phyloP scores from a whole-genome alignment of 2,113 vertebrate genomes.

The Sander lucioperca region DNA sequence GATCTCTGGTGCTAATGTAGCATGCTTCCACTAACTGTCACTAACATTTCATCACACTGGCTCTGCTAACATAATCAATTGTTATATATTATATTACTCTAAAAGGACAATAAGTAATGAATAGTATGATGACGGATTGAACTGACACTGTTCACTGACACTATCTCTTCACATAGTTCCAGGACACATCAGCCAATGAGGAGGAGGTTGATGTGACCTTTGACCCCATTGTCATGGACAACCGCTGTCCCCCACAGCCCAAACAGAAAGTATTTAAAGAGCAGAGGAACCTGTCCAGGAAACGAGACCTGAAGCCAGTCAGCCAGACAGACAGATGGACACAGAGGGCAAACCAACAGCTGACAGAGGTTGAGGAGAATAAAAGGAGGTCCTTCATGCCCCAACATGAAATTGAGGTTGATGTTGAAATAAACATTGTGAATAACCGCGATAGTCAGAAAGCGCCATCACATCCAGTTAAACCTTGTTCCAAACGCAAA shows the following conservation, averaged over 20 bases:
- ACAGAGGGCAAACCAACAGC: neutral
- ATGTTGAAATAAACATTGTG: slow-evolving; percentile 66
- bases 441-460: slow-evolving; percentile 18
- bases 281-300: slow-evolving; percentile 67
- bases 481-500: slow-evolving; percentile 56
- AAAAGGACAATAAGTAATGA: too few species aligned
- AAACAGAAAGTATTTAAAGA: slow-evolving; percentile 69
- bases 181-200: slow-evolving; percentile 56
- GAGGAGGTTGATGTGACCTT: slow-evolving; percentile 18
- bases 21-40: slow-evolving; percentile 40
- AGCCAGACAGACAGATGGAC: neutral
- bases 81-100: neutral
- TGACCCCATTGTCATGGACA: neutral
- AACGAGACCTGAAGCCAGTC: slow-evolving; percentile 26
- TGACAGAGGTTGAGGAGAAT: slow-evolving; percentile 4
- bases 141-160: slow-evolving; percentile 11
- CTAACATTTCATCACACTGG: slow-evolving; percentile 47
- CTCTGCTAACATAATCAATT: neutral
- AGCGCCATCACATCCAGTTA: slow-evolving; percentile 12
- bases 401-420: slow-evolving; percentile 58
- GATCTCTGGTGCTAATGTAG: slow-evolving; percentile 4
- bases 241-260: slow-evolving; percentile 21
- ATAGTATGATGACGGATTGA: neutral
- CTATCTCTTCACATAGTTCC: slow-evolving; percentile 27
- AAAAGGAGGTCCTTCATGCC: neutral